These are phyloP conservation scores for Dermolepida albohirtum DNA, from an alignment of 2,888 invertebrate genomes.

Conservation along the genomic window DNA sequence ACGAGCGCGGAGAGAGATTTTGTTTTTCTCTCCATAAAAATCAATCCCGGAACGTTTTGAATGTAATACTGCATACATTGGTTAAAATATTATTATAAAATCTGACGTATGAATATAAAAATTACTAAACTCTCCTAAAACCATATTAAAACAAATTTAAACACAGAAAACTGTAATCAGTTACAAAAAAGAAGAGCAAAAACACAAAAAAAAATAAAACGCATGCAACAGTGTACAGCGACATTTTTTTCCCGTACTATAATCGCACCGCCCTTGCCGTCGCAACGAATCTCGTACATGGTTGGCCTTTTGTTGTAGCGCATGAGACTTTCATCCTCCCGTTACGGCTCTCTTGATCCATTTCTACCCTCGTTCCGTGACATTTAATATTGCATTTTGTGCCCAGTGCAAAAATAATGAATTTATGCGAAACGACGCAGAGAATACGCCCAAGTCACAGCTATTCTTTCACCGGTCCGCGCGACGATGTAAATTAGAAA, in stretches of 20 bases:
- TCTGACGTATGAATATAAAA: too few species aligned
- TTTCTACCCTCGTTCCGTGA: slow-evolving; percentile 18
- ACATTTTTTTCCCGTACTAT: background rate
- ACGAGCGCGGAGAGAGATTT: too few species aligned
- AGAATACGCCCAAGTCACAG: background rate
- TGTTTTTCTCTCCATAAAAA: too few species aligned
- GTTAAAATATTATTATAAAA: too few species aligned
- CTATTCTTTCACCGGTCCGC: background rate
- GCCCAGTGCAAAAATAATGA: background rate
- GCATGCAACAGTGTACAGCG: too few species aligned
- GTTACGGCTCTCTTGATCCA: slow-evolving; percentile 18
- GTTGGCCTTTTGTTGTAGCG: background rate
- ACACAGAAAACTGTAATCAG: too few species aligned
- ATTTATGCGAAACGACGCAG: background rate
- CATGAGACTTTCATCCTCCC: background rate
- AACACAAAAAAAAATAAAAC: too few species aligned
- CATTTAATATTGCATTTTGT: slow-evolving; percentile 11
- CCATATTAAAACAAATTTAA: too few species aligned
- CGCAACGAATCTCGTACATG: background rate
- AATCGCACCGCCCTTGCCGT: background rate
- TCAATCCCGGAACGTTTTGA: too few species aligned
- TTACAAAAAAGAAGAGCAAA: too few species aligned
- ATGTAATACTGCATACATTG: too few species aligned
- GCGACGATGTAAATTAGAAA: background rate
- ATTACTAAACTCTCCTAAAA: too few species aligned